Conservation (phyloP, 2,797 vertebrate genomes). For the Epinephelus awoara region DNA sequence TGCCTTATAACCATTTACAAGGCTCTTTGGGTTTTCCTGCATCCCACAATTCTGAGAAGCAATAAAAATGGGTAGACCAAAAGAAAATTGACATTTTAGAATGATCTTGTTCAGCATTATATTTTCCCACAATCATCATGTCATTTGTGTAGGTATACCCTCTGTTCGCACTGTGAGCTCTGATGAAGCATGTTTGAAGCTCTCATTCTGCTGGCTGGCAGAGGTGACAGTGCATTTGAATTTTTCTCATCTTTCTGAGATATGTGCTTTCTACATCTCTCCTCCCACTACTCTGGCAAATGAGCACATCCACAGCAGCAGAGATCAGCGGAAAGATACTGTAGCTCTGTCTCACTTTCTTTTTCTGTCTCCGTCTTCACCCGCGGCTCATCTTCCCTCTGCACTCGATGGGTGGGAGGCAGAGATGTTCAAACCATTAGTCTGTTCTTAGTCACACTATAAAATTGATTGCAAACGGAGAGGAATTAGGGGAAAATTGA, state of each 20-base stretch:
- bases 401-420: slow-evolving; percentile 57
- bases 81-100: background rate
- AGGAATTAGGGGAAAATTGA: slow-evolving; percentile 54
- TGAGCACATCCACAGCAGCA: slow-evolving; percentile 38
- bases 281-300: slow-evolving; percentile 47
- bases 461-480: slow-evolving; percentile 75
- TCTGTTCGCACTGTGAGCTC: slow-evolving; percentile 3
- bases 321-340: slow-evolving; percentile 49
- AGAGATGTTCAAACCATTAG: slow-evolving; percentile 70
- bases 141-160: background rate
- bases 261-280: slow-evolving; percentile 20
- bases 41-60: background rate
- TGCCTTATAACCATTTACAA: background rate
- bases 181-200: slow-evolving; percentile 11
- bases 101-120: background rate
- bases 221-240: slow-evolving; percentile 30
- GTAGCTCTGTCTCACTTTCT: background rate
- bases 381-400: slow-evolving; percentile 41
- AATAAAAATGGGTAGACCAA: background rate
- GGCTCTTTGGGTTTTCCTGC: background rate
- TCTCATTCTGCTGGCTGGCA: slow-evolving; percentile 23
- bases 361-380: slow-evolving; percentile 37
- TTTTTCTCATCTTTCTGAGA: slow-evolving; percentile 35
- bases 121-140: background rate
- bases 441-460: slow-evolving; percentile 73